Base-by-base conservation (phyloP, 2,113 vertebrate genomes). In the Ophiodon elongatus region DNA sequence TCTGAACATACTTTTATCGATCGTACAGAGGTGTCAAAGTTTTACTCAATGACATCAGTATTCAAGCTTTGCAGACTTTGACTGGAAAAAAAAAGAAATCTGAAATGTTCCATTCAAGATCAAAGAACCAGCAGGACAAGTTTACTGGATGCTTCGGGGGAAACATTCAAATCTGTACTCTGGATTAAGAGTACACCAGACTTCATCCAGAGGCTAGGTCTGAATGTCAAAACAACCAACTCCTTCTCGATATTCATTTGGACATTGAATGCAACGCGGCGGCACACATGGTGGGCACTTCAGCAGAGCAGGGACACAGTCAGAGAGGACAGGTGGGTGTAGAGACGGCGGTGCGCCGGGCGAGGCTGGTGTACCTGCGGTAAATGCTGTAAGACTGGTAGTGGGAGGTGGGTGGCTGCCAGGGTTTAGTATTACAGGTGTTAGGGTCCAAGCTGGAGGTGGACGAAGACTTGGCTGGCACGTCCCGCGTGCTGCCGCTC, bases 391-490 rank as follows among this genome's bases (percentile, higher is more conserved):
- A 95, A 89, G 95, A 94, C 94, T 93, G 95, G 94, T 95, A 95
- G 92, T 95, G 94, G 93, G 95, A 94, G 88, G 94, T 17, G 87
- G 94, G 92, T 60, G 93, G 91, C 85, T 95, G 95, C 95, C 95
- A 96, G 91, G 95, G 92, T 94, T 96, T 96, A 95, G 95, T 92
- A 84, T 94, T 94, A 95, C 91, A 94, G 95, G 94, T 91, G 94
- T 95, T 96, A 95, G 95, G 94, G 86, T 96, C 96, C 95, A 96
- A 93, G 92, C 94, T 96, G 95, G 95, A 96, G 92, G 95, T 94
- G 82, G 96, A 96, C 85, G 95, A 96, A 86, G 96, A 96, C 93
- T 96, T 96, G 93, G 95, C 90, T 25, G 96, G 96, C 92, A 96
- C 95, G 94, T 96, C 95, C 92, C 95, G 95, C 93, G 93, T 94